phyloP scores from a whole-genome alignment of 2,888 invertebrate species.

The Clivina fossor region DNA sequence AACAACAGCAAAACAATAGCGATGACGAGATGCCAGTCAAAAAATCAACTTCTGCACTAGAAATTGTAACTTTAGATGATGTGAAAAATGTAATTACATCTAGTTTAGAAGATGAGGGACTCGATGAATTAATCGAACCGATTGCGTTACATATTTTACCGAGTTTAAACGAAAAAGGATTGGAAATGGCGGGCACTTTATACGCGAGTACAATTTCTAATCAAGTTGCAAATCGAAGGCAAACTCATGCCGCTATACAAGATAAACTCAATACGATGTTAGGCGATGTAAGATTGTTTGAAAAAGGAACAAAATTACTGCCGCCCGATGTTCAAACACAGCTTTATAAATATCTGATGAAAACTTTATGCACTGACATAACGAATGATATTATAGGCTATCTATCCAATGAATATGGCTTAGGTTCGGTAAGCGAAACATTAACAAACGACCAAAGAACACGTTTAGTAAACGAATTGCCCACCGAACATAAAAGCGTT shows the following conservation, averaged over 20 bases:
- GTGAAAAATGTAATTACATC: slow-evolving; percentile 64
- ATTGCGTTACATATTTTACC: slow-evolving; percentile 71
- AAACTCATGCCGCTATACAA: slow-evolving; percentile 78
- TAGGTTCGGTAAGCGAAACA: slow-evolving; percentile 62
- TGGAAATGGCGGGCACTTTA: slow-evolving; percentile 69
- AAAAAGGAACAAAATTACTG: slow-evolving; percentile 72
- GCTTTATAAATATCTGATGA: slow-evolving; percentile 80
- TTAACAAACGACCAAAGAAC: slow-evolving; percentile 67
- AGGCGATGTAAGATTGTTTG: slow-evolving; percentile 75
- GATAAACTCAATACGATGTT: slow-evolving; percentile 78
- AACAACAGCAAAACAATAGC: slow-evolving; percentile 64
- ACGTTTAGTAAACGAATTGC: slow-evolving; percentile 69
- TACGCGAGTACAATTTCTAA: slow-evolving; percentile 75
- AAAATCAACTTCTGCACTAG: slow-evolving; percentile 52
- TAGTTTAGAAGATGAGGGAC: slow-evolving; percentile 69
- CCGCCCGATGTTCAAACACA: slow-evolving; percentile 65
- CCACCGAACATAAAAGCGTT: slow-evolving; percentile 67
- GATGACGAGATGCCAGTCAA: slow-evolving; percentile 59
- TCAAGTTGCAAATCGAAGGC: slow-evolving; percentile 68
- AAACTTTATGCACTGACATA: slow-evolving; percentile 81
- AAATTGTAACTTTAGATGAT: slow-evolving; percentile 68
- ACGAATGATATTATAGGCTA: slow-evolving; percentile 77
- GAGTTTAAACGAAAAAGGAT: slow-evolving; percentile 69
- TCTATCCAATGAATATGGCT: slow-evolving; percentile 72
- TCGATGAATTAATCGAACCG: slow-evolving; percentile 69